Evolutionary conservation across 1,140 invertebrate species (phyloP), one percentile per base, ranked within the genome.

Genomic region (Condylostylus longicornis): DNA sequence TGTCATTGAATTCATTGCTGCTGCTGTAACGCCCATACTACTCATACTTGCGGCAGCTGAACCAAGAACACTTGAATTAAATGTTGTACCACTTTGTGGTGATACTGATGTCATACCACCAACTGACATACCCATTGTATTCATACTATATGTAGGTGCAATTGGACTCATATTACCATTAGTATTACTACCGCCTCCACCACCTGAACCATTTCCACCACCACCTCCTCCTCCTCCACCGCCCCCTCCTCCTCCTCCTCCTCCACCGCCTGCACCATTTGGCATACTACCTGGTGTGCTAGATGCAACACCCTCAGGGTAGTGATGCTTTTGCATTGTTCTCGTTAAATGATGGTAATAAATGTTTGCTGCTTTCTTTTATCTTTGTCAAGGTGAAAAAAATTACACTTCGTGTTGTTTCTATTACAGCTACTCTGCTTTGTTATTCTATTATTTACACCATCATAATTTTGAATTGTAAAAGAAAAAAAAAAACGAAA

Each of bases 81-180:
- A 73, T 36, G 64, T 66, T n/a, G 64, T 62, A 2, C 64, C 62
- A 17, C 51, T 58, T 45, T 81, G 76, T 4, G 75, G 74, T 8
- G 72, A 75, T 41, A 74, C 75, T 25, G 69, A 70, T 14, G 72
- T 70, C 57, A 76, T 76, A 35, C 71, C 70, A 20, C 70, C 67
- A 51, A 77, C 76, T 12, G 74, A 72, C 69, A 82, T 77, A 41
- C 73, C 71, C 76, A 82, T 81, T 30, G 76, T 71, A 61, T 83
- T 83, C 63, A 87, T 84, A 31, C 70, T 68, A 63, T 82, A 83
- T 3, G 54, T 50, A 13, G 75, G 74, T 46, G 78, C 72, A 65
- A 81, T 67, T 33, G 69, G 68, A 40, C 71, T 67, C 67, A 76
- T 71, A 48, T 63, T 70, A 42, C 58, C 56, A 8, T 27, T 35